These are phyloP conservation scores for Astropecten irregularis DNA, from an alignment of 53 echinoderm and acorn worm species.

Conservation along the genomic window DNA sequence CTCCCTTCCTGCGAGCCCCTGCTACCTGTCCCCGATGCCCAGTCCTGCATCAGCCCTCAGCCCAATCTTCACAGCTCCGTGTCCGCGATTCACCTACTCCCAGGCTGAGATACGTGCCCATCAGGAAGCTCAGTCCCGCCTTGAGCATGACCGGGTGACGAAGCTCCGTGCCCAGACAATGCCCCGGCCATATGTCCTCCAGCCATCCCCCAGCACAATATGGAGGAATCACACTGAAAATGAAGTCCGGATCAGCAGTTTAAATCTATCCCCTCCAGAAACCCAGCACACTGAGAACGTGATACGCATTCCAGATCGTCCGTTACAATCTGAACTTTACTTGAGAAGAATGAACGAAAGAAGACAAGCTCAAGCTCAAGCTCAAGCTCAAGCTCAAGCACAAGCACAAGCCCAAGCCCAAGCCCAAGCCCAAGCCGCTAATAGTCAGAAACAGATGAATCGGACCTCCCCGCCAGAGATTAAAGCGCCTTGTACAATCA, in stretches of 20 bases:
- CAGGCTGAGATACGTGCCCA: constrained; percentile 89
- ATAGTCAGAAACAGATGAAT: neutral
- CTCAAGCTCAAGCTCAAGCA: neutral
- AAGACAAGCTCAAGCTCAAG: constrained; percentile 34
- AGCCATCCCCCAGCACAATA: constrained; percentile 80
- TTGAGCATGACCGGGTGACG: constrained; percentile 90
- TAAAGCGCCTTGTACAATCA: constrained; percentile 46
- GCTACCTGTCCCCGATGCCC: constrained; percentile 81
- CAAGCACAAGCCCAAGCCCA: constrained; percentile 1
- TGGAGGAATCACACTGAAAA: constrained; percentile 91
- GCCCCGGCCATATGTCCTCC: constrained; percentile 63
- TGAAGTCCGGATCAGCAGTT: constrained; percentile 73
- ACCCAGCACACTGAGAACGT: constrained; percentile 57
- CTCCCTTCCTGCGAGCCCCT: constrained; percentile 94
- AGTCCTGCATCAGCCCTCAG: constrained; percentile 76
- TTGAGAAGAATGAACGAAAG: constrained; percentile 79
- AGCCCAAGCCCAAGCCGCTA: constrained; percentile 4
- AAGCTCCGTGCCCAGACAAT: constrained; percentile 77
- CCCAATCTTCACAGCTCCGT: constrained; percentile 75
- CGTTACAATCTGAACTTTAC: constrained; percentile 86
- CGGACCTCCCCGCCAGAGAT: constrained; percentile 39
- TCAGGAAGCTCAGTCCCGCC: constrained; percentile 78
- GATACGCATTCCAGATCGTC: constrained; percentile 86
- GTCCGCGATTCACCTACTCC: constrained; percentile 89
- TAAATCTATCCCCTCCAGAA: constrained; percentile 66